Base-by-base conservation (phyloP, 2,797 vertebrate genomes). In the Aselliscus stoliczkanus region DNA sequence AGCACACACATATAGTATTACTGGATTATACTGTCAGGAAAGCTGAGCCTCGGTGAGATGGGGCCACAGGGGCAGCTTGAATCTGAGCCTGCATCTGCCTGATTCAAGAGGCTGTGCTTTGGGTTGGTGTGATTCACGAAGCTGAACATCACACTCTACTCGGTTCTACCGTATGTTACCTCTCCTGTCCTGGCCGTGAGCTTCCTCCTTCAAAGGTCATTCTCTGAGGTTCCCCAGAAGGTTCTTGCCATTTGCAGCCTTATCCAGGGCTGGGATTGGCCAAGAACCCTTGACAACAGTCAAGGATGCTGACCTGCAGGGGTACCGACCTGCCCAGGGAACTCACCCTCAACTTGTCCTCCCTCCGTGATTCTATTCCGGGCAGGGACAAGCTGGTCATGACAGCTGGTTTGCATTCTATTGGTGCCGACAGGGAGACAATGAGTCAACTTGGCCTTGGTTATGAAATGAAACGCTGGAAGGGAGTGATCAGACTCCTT, bases 401-500 rank as follows among this genome's bases (percentile, higher is more conserved):
- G 73, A 96, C 81, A 70, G 69, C 92, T 97, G 92, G 95, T 97
- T 98, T 98, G 92, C 90, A 88, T 95, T 95, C 92, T 98, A 75
- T 87, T 94, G 76, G 65, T 96, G 93, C 88, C 97, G 93, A 96
- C 96, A 90, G 88, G 96, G 76, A 79, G 92, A 94, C 94, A 97
- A 96, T 96, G 94, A 98, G 93, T 97, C 94, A 97, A 97, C 98
- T 86, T 97, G 10, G 70, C 37, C 79, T 91, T 96, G 89, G 95
- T 97, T 97, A 97, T 96, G 95, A 98, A 98, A 98, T 77, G 29
- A 97, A 94, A 44, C 92, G 82, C 95, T 94, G 92, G 93, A 96
- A 98, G 87, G 97, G 95, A 98, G 98, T 97, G 95, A 97, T 98
- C 95, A 97, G 64, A 91, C 58, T 96, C 73, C 72, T 96, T 94